Evolutionary conservation across 1,140 invertebrate species (phyloP).

Genomic region (Calycopis cecrops): DNA sequence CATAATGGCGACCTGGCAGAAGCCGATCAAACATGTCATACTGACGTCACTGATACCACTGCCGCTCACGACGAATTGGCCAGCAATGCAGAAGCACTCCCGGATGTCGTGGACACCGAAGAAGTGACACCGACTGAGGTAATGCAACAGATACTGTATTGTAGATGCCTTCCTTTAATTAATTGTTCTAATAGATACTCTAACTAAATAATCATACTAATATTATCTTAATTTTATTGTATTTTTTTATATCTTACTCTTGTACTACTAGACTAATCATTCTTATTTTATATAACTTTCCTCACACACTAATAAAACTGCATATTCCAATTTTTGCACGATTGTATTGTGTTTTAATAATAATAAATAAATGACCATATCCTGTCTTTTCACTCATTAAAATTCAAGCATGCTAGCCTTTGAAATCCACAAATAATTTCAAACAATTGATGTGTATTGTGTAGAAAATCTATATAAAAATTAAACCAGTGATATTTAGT

Average conservation of each 20-base stretch:
- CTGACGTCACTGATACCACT: slow-evolving; percentile 40
- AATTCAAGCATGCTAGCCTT: not conserved
- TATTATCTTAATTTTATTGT: slow-evolving; percentile 6
- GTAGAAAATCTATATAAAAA: too few species aligned
- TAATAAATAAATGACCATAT: slow-evolving; percentile 14
- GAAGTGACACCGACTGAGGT: slow-evolving; percentile 73
- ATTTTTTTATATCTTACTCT: not conserved
- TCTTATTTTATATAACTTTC: too few species aligned
- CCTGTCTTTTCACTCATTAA: slow-evolving; percentile 1
- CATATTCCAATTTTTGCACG: not conserved
- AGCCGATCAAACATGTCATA: slow-evolving; percentile 65
- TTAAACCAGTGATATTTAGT: too few species aligned
- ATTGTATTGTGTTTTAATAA: slow-evolving; percentile 11
- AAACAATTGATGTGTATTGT: too few species aligned
- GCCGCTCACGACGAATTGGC: slow-evolving; percentile 32
- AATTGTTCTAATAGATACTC: slow-evolving; percentile 53
- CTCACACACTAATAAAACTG: too few species aligned
- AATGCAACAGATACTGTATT: slow-evolving; percentile 66
- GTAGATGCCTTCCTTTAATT: slow-evolving; percentile 64
- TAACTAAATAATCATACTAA: slow-evolving; percentile 26
- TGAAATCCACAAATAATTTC: not conserved
- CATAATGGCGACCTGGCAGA: slow-evolving; percentile 71
- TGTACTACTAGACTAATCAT: too few species aligned
- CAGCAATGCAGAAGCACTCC: slow-evolving; percentile 46
- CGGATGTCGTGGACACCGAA: slow-evolving; percentile 71